phyloP scores from a whole-genome alignment of 1,140 invertebrate species.

The Drosophila chauvacae region DNA sequence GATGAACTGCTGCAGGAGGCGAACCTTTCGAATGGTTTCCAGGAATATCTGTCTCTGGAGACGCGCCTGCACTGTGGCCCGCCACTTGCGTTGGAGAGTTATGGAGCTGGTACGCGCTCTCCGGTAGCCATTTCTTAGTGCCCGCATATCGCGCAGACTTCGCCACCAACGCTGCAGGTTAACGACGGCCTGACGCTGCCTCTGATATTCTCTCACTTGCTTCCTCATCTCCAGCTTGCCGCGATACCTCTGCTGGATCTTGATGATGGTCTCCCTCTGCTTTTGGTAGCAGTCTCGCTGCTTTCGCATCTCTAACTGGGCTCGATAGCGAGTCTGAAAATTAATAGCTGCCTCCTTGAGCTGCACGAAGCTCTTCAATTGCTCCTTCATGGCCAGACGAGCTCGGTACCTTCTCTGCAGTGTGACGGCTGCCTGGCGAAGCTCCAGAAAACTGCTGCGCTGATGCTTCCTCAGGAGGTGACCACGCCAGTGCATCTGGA shows the following conservation, averaged over 20 bases:
- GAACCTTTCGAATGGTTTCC: slow-evolving; percentile 51
- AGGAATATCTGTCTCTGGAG: slow-evolving; percentile 71
- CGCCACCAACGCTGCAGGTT: slow-evolving; percentile 78
- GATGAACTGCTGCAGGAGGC: slow-evolving; percentile 83
- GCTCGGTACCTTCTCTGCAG: slow-evolving; percentile 58
- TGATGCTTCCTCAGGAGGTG: slow-evolving; percentile 56
- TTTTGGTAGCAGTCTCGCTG: slow-evolving; percentile 42
- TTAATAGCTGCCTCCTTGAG: slow-evolving; percentile 23
- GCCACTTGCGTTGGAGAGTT: slow-evolving; percentile 75
- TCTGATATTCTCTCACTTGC: slow-evolving; percentile 30
- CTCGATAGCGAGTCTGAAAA: slow-evolving; percentile 58
- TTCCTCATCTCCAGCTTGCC: slow-evolving; percentile 55
- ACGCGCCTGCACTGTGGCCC: slow-evolving; percentile 52
- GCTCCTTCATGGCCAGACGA: slow-evolving; percentile 33
- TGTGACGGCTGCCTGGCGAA: slow-evolving; percentile 38
- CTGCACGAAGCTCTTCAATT: slow-evolving; percentile 22
- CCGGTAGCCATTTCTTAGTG: slow-evolving; percentile 58
- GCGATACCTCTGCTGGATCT: slow-evolving; percentile 53
- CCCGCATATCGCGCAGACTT: slow-evolving; percentile 51
- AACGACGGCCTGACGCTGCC: slow-evolving; percentile 32
- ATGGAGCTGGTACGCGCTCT: slow-evolving; percentile 52
- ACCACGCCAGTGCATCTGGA: slow-evolving; percentile 85
- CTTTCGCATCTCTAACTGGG: slow-evolving; percentile 46
- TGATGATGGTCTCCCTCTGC: slow-evolving; percentile 57
- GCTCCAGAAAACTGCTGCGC: slow-evolving; percentile 29